Evolutionary conservation across 2,888 invertebrate species (phyloP).

Genomic region (Agrotis clavis): DNA sequence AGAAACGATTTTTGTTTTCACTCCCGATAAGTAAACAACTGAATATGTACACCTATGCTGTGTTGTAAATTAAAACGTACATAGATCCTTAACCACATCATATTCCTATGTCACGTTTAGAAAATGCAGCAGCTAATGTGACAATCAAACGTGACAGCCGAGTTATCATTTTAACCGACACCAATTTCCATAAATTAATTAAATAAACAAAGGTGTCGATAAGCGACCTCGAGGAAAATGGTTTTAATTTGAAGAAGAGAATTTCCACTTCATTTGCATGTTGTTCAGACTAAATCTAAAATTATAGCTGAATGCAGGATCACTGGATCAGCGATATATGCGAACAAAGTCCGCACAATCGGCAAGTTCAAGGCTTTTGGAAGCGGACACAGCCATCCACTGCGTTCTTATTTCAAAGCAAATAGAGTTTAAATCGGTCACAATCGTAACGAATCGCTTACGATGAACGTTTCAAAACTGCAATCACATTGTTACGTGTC

Average conservation of each 20-base stretch:
- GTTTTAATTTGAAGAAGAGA: conserved; percentile 8
- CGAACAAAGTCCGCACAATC: conserved; percentile 63
- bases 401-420: conserved; percentile 66
- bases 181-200: conserved; percentile 60
- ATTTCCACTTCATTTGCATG: conserved; percentile 23
- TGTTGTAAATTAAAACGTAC: conserved; percentile 17
- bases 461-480: conserved; percentile 86
- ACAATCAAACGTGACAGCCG: conserved; percentile 69
- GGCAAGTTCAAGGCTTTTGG: conserved; percentile 82
- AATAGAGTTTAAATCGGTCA: conserved; percentile 75
- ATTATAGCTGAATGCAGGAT: conserved; percentile 26
- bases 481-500: conserved; percentile 89
- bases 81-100: conserved; percentile 35
- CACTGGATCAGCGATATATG: conserved; percentile 50
- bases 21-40: background rate
- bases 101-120: conserved; percentile 58
- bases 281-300: conserved; percentile 17
- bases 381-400: conserved; percentile 42
- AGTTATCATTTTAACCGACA: conserved; percentile 62
- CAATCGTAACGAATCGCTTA: conserved; percentile 69
- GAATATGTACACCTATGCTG: background rate
- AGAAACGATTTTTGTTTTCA: background rate
- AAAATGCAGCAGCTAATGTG: conserved; percentile 66
- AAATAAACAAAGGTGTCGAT: conserved; percentile 41
- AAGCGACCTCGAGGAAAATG: background rate